A percentile compares a stretch with the other conserved stretches of the same genome.
phyloP scores from a whole-genome alignment of 1,140 invertebrate genomes.

The Grapholita molesta region DNA sequence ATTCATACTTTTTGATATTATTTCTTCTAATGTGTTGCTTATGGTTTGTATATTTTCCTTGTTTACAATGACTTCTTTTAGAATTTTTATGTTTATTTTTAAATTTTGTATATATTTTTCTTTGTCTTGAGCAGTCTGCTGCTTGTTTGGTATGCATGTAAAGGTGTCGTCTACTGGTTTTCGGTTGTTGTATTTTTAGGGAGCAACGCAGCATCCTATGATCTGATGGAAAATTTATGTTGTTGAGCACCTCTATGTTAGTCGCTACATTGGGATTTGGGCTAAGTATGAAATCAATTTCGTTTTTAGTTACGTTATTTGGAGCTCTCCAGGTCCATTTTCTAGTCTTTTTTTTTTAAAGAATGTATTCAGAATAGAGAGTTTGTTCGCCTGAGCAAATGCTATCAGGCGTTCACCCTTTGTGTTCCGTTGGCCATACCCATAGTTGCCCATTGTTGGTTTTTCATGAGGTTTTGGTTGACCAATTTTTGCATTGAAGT shows the following conservation, averaged over 20 bases:
- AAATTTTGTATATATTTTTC: too few species aligned
- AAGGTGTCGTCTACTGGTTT: neutral
- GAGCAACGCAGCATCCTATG: neutral
- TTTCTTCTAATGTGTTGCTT: too few species aligned
- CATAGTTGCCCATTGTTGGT: neutral
- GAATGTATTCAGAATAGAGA: neutral
- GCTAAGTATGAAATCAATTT: neutral
- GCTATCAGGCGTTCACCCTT: neutral
- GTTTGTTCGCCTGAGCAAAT: neutral
- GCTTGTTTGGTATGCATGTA: conserved; percentile 15
- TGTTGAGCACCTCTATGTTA: neutral
- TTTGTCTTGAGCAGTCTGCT: too few species aligned
- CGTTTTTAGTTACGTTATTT: neutral
- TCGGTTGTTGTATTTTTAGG: neutral
- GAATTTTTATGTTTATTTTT: too few species aligned
- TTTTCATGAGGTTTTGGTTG: neutral
- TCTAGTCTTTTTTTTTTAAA: neutral
- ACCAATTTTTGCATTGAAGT: conserved; percentile 2
- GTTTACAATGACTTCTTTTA: too few species aligned
- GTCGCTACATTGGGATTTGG: neutral
- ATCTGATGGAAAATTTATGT: neutral
- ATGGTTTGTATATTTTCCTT: too few species aligned
- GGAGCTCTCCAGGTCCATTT: conserved; percentile 13
- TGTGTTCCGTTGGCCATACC: neutral
- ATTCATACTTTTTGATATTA: too few species aligned